A percentile compares a stretch with the other conserved stretches of the same genome.
Evolutionary conservation across 2,113 vertebrate species (phyloP).

Genomic region (Coracopsis vasa): DNA sequence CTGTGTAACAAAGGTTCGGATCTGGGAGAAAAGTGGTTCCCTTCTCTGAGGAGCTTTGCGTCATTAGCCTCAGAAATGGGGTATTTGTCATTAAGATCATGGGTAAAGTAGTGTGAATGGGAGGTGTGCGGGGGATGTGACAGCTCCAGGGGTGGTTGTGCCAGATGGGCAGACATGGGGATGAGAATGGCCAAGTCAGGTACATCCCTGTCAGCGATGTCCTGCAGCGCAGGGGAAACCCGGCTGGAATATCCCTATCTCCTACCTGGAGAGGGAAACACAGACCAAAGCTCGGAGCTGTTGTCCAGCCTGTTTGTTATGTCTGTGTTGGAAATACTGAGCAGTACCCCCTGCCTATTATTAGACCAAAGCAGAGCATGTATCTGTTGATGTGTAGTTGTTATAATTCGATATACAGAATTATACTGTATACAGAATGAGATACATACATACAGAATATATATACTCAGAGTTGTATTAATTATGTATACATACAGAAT

Average conservation of each 20-base stretch:
- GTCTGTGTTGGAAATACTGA: background rate
- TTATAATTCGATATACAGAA: background rate
- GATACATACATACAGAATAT: background rate
- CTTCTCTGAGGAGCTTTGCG: background rate
- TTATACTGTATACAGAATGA: background rate
- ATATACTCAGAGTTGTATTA: background rate
- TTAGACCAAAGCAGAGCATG: background rate
- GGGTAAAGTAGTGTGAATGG: background rate
- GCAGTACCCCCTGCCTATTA: no score
- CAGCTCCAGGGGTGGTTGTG: no score
- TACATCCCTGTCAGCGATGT: rapidly evolving
- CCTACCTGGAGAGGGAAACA: background rate
- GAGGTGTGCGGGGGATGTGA: rapidly evolving
- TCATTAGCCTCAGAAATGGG: background rate
- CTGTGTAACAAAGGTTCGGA: background rate
- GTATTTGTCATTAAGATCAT: background rate
- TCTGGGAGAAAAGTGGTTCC: background rate
- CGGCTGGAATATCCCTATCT: background rate
- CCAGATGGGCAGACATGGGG: background rate
- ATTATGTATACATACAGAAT: background rate
- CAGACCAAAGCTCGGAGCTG: background rate
- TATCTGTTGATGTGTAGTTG: background rate
- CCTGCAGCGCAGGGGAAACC: background rate
- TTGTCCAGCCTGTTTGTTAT: background rate
- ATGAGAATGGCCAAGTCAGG: background rate